Percentiles rank a stretch among this genome's conserved stretches.
Conservation (phyloP, 2,797 vertebrate species). For the Chloroceryle inda region DNA sequence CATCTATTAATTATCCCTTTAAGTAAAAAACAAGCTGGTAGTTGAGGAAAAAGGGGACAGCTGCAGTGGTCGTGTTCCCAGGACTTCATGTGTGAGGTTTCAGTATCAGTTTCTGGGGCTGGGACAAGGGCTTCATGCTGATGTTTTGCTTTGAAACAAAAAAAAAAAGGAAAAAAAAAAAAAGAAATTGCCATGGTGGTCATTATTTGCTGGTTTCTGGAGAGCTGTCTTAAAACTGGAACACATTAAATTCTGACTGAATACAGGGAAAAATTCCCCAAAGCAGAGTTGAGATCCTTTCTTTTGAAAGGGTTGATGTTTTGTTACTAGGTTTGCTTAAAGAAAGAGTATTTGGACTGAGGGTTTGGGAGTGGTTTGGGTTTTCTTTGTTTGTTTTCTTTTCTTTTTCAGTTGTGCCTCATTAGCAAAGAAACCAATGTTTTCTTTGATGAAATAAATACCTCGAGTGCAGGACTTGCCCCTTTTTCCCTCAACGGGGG, state of each 20-base stretch:
- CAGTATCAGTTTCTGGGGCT: neutral
- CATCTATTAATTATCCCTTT: neutral
- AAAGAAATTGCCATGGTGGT: neutral
- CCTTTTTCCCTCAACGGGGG: neutral
- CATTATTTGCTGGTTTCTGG: neutral
- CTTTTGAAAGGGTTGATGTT: neutral
- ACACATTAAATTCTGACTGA: neutral
- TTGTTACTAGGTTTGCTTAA: neutral
- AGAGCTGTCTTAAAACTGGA: neutral
- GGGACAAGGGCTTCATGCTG: neutral
- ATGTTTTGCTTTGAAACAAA: neutral
- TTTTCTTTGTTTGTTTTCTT: neutral
- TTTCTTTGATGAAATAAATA: neutral
- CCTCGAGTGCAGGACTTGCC: neutral
- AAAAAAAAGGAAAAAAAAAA: neutral
- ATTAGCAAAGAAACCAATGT: neutral
- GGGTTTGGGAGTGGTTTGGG: fast-evolving
- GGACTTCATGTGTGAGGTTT: neutral
- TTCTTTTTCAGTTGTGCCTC: neutral
- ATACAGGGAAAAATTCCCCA: neutral
- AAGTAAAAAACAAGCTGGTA: neutral
- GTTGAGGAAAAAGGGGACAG: neutral
- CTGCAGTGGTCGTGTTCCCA: neutral
- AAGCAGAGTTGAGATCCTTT: neutral
- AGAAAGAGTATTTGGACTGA: neutral